Conservation (phyloP, 2,888 invertebrate species). For the Drosophila neonasuta region DNA sequence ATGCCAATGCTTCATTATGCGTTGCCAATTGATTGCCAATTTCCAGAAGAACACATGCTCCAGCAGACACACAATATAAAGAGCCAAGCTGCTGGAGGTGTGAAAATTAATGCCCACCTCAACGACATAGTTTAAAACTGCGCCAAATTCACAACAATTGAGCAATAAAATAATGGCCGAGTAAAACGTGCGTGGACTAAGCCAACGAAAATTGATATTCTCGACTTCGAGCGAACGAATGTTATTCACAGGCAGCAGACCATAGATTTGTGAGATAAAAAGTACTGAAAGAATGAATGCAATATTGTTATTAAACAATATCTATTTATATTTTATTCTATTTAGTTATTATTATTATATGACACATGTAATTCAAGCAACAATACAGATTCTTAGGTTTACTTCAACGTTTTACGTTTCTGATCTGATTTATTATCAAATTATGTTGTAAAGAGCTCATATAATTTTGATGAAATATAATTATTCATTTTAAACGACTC, state of each 20-base stretch:
- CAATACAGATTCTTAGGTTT: too few relatives aligned
- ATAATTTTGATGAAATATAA: too few relatives aligned
- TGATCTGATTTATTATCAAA: too few relatives aligned
- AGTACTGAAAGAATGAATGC: slow-evolving; percentile 56
- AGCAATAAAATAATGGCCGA: slow-evolving; percentile 60
- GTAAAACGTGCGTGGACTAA: slow-evolving; percentile 70
- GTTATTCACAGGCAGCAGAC: slow-evolving; percentile 77
- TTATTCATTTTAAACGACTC: too few relatives aligned
- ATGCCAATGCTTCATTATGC: slow-evolving; percentile 76
- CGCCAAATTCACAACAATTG: slow-evolving; percentile 73
- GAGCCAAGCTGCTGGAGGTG: slow-evolving; percentile 70
- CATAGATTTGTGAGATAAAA: slow-evolving; percentile 78
- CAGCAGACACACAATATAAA: slow-evolving; percentile 75
- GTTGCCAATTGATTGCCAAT: slow-evolving; percentile 80
- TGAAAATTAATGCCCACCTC: slow-evolving; percentile 71
- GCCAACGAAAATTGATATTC: slow-evolving; percentile 73
- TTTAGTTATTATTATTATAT: too few relatives aligned
- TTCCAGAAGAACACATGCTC: slow-evolving; percentile 79
- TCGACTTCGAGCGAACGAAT: slow-evolving; percentile 58
- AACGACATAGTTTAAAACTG: slow-evolving; percentile 63
- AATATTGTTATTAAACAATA: neutral
- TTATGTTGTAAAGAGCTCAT: too few relatives aligned
- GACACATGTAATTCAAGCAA: too few relatives aligned
- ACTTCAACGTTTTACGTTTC: too few relatives aligned
- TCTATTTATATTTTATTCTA: too few relatives aligned